These are phyloP conservation scores for Hypocryptadius cinnamomeus DNA, from an alignment of 2,113 vertebrate species.

Conservation along the genomic window DNA sequence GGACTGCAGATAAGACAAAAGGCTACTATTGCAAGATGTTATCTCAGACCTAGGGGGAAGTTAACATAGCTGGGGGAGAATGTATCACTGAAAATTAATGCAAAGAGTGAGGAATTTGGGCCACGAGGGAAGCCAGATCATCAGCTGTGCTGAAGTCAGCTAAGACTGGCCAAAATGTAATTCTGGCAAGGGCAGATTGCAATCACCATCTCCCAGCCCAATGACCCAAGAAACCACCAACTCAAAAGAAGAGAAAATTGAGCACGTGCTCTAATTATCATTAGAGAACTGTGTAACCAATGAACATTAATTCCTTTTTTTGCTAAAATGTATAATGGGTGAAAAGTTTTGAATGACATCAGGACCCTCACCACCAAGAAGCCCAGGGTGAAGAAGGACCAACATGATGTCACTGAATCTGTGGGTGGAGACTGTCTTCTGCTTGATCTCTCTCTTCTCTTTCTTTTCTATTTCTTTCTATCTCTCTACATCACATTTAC, in stretches of 20 bases:
- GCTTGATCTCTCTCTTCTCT: not conserved
- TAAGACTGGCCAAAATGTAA: not conserved
- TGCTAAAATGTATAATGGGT: not conserved
- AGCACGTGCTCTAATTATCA: not conserved
- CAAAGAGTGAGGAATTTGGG: not conserved
- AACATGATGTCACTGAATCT: no score
- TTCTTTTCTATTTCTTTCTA: not conserved
- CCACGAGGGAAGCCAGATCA: not conserved
- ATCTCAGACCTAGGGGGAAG: not conserved
- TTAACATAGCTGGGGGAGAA: not conserved
- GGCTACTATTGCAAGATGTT: not conserved
- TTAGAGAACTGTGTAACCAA: not conserved
- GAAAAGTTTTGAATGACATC: not conserved
- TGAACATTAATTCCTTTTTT: not conserved
- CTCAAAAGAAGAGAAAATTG: not conserved
- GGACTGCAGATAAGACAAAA: not conserved
- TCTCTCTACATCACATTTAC: not conserved
- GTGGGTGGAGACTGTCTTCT: not conserved
- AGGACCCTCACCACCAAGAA: not conserved
- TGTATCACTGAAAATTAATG: not conserved
- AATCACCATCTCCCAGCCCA: not conserved
- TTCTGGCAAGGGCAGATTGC: not conserved
- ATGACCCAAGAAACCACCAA: not conserved
- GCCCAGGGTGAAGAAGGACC: not conserved
- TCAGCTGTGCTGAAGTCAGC: not conserved